Percentiles rank a stretch among this genome's conserved stretches.
These are phyloP conservation scores for Ceyx melanurus DNA, from an alignment of 2,113 vertebrate genomes.

Conservation along the genomic window DNA sequence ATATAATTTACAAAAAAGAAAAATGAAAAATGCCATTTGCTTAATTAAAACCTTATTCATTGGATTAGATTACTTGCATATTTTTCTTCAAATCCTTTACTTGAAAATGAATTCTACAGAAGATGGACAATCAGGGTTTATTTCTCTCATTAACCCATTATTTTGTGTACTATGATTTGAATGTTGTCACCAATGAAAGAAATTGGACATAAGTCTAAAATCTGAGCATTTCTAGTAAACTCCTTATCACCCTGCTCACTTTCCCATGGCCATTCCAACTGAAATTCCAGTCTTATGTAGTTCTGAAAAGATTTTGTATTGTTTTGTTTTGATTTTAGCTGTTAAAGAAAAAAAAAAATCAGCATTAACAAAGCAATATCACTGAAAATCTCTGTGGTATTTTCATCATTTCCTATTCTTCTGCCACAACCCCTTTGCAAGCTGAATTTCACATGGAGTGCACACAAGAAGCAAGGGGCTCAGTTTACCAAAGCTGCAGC, in stretches of 20 bases:
- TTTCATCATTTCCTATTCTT: constrained; percentile 12
- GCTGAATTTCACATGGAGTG: neutral
- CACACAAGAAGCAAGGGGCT: neutral
- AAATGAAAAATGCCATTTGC: neutral
- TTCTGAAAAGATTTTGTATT: neutral
- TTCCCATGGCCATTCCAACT: neutral
- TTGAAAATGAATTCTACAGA: neutral
- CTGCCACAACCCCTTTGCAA: neutral
- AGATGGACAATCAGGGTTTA: neutral
- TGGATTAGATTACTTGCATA: neutral
- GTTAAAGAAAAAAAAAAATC: neutral
- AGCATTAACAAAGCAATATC: neutral
- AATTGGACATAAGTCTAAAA: neutral
- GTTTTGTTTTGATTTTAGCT: neutral
- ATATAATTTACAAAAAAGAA: neutral
- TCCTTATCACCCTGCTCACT: neutral
- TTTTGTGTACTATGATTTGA: neutral
- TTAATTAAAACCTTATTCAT: constrained; percentile 31
- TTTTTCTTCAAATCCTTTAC: neutral
- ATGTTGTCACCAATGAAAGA: neutral
- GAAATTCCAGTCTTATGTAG: neutral
- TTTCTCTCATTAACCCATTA: neutral
- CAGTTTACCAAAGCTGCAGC: neutral
- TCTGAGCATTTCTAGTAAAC: neutral
- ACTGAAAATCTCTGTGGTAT: neutral